Evolutionary conservation across 2,797 vertebrate genomes (phyloP).

Genomic region (Myripristis murdjan): DNA sequence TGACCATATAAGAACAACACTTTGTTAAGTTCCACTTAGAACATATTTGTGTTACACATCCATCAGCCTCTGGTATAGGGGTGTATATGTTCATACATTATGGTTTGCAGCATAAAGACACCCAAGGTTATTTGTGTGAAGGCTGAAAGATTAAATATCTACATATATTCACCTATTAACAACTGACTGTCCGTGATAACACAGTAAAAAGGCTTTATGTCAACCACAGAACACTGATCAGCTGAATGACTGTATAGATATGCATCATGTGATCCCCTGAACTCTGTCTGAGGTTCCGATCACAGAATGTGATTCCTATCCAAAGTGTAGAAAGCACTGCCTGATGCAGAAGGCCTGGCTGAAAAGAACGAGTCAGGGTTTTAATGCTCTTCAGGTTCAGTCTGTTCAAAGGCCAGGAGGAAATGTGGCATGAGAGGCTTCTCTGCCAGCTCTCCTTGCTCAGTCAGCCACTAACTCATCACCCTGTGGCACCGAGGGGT

Average conservation of each 20-base stretch:
- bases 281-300: neutral
- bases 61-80: too few species aligned
- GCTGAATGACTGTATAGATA: neutral
- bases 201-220: neutral
- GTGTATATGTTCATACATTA: too few species aligned
- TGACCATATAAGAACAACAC: too few species aligned
- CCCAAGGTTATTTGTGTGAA: too few species aligned
- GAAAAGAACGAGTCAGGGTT: slow-evolving; percentile 17
- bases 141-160: neutral
- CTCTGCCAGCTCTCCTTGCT: slow-evolving; percentile 16
- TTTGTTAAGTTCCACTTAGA: too few species aligned
- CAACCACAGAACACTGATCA: slow-evolving; percentile 4
- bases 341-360: neutral
- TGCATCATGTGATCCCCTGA: neutral
- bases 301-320: neutral
- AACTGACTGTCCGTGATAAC: too few species aligned
- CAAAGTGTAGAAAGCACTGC: neutral
- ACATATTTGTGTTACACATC: too few species aligned
- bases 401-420: slow-evolving; percentile 1
- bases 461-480: slow-evolving; percentile 34
- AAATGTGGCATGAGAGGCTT: slow-evolving; percentile 11
- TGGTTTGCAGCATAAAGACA: too few species aligned
- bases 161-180: neutral
- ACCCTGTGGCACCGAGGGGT: slow-evolving; percentile 23
- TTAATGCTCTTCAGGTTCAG: neutral